phyloP scores from a whole-genome alignment of 2,797 vertebrate genomes.

The Sebastiscus tertius region DNA sequence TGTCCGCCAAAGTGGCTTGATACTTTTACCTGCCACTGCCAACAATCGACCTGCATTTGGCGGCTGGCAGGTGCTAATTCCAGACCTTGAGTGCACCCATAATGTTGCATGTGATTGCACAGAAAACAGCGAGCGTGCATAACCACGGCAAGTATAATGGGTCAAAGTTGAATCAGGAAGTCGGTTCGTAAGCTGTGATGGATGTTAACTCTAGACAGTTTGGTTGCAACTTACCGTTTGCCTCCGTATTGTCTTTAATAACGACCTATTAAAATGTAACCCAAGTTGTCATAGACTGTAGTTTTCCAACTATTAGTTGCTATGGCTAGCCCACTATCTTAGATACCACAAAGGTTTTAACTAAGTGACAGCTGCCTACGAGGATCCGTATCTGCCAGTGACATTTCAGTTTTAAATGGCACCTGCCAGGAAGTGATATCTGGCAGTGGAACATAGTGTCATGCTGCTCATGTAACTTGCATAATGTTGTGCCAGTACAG shows the following conservation, averaged over 20 bases:
- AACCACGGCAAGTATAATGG: no score
- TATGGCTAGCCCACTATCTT: neutral
- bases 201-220: neutral
- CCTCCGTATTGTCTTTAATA: neutral
- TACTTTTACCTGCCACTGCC: no score
- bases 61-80: no score
- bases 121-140: neutral
- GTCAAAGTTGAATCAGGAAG: neutral
- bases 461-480: neutral
- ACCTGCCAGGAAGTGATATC: slow-evolving; percentile 19
- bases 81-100: no score
- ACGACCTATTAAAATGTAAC: neutral
- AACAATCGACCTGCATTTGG: no score
- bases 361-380: slow-evolving; percentile 14
- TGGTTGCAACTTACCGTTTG: neutral
- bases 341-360: neutral
- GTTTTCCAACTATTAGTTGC: neutral
- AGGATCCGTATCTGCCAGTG: slow-evolving; percentile 8
- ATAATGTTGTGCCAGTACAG: neutral
- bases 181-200: neutral
- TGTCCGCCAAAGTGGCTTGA: no score
- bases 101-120: neutral
- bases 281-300: neutral
- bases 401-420: slow-evolving; percentile 17
- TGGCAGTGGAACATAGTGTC: neutral